A percentile compares a stretch with the other conserved stretches of the same genome.
These are phyloP conservation scores for Amaurobius ferox DNA, from an alignment of 2,888 invertebrate species.

Conservation along the genomic window DNA sequence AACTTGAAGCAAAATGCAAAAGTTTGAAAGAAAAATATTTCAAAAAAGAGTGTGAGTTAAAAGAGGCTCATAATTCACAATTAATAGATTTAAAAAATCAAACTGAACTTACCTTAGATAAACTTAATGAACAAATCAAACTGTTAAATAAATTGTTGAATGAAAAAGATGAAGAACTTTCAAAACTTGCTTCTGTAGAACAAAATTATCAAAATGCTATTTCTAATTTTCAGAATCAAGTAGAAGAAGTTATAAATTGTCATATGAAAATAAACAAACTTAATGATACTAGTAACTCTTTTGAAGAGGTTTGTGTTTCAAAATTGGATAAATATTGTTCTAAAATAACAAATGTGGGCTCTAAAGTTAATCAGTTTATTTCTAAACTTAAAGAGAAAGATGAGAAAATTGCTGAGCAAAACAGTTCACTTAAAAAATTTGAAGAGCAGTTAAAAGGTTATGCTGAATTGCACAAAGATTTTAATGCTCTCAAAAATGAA, in stretches of 20 bases:
- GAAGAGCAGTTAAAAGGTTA: not conserved
- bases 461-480: slow-evolving; percentile 4
- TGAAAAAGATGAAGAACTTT: slow-evolving; percentile 23
- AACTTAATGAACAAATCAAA: slow-evolving; percentile 40
- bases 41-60: slow-evolving; percentile 37
- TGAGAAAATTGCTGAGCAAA: not conserved
- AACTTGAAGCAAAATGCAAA: slow-evolving; percentile 49
- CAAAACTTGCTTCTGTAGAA: not conserved
- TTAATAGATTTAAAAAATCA: slow-evolving; percentile 51
- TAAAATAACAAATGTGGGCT: slow-evolving; percentile 13
- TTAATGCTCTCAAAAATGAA: slow-evolving; percentile 75
- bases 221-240: not conserved
- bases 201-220: slow-evolving; percentile 19
- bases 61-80: slow-evolving; percentile 46
- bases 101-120: slow-evolving; percentile 53
- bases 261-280: not conserved
- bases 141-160: slow-evolving; percentile 3
- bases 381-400: slow-evolving; percentile 41
- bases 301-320: not conserved
- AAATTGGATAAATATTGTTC: slow-evolving; percentile 18
- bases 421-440: not conserved
- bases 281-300: not conserved
- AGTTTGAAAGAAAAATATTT: slow-evolving; percentile 30
- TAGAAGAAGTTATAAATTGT: not conserved
- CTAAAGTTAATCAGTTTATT: slow-evolving; percentile 4